Conservation (phyloP, 92 coral and sea anemone species). For the Desmophyllum pertusum region DNA sequence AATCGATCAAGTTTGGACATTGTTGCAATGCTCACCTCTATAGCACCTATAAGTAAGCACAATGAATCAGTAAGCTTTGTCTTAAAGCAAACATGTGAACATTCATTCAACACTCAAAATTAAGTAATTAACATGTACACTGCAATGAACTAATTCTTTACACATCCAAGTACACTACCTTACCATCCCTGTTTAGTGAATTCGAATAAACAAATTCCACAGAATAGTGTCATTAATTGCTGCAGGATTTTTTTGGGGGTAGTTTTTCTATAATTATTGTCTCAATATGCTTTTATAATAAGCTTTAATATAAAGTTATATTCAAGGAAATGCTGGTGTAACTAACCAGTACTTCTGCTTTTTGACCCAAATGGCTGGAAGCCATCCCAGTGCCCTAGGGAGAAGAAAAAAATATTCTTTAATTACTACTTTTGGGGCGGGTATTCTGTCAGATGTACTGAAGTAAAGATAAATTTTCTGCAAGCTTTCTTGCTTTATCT, state of each 20-base stretch:
- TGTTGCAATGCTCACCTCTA: constrained; percentile 55
- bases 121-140: background rate
- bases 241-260: no score
- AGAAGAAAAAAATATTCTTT: background rate
- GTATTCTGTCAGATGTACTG: background rate
- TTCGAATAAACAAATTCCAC: no score
- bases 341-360: constrained; percentile 42
- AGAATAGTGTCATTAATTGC: no score
- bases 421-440: background rate
- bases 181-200: background rate
- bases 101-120: no score
- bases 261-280: no score
- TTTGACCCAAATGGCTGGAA: constrained; percentile 46
- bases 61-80: constrained; percentile 4
- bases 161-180: background rate
- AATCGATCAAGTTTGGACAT: constrained; percentile 55
- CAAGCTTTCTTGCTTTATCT: no score
- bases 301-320: no score
- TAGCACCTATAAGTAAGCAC: constrained; percentile 44
- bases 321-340: background rate
- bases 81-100: background rate
- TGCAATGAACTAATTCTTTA: no score
- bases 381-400: constrained; percentile 46
- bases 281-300: no score
- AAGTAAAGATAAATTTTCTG: background rate